A percentile compares a stretch with the other conserved stretches of the same genome.
phyloP scores from a whole-genome alignment of 23 tunicate species.

The Ascidia mentula region DNA sequence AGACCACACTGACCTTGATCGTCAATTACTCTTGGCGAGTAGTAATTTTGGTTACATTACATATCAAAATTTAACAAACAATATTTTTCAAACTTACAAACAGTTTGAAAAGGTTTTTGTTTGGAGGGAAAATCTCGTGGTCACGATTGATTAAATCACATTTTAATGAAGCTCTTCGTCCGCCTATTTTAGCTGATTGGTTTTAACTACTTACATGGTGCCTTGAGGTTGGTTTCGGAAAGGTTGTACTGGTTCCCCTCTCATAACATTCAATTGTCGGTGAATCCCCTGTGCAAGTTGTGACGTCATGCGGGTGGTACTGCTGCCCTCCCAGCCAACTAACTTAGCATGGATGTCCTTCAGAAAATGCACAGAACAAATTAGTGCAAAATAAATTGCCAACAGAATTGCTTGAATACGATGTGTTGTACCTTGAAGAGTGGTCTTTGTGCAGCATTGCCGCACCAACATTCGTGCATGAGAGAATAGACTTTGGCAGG shows the following conservation, averaged over 20 bases:
- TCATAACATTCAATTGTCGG: slow-evolving; percentile 68
- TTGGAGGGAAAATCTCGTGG: too few relatives aligned
- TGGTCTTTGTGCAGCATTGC: slow-evolving; percentile 57
- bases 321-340: slow-evolving; percentile 82
- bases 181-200: not conserved
- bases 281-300: slow-evolving; percentile 94
- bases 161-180: not conserved
- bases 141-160: too few relatives aligned
- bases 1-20: too few relatives aligned
- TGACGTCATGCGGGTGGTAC: slow-evolving; percentile 89
- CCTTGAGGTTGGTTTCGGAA: slow-evolving; percentile 37
- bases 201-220: slow-evolving; percentile 36
- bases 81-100: too few relatives aligned
- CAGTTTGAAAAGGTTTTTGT: too few relatives aligned
- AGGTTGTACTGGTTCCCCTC: slow-evolving; percentile 63
- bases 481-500: slow-evolving; percentile 90
- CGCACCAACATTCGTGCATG: slow-evolving; percentile 94
- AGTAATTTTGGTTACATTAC: too few relatives aligned
- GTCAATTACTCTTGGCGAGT: too few relatives aligned
- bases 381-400: too few relatives aligned
- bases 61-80: too few relatives aligned
- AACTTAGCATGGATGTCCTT: slow-evolving; percentile 83
- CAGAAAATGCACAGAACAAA: too few relatives aligned
- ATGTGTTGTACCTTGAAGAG: slow-evolving; percentile 53
- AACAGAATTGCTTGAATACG: too few relatives aligned